Evolutionary conservation across 2,797 vertebrate genomes (phyloP).

Genomic region (Pseudochirops cupreus): DNA sequence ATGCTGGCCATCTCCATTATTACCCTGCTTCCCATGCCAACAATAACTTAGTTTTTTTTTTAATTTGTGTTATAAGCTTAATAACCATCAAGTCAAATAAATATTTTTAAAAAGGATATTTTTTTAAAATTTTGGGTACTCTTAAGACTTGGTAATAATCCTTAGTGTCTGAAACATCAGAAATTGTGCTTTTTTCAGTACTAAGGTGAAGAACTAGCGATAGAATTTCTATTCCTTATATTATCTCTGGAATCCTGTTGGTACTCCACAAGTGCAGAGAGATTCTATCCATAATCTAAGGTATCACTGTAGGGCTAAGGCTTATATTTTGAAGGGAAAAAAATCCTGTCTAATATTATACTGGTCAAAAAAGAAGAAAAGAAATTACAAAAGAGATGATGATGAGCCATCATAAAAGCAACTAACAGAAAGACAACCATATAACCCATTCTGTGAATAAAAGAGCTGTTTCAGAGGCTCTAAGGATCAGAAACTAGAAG

Average conservation of each 20-base stretch:
- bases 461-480: background rate
- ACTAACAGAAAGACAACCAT: background rate
- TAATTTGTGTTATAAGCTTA: background rate
- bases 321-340: background rate
- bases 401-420: background rate
- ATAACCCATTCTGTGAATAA: background rate
- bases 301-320: background rate
- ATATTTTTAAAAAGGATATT: background rate
- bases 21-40: background rate
- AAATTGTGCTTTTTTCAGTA: background rate
- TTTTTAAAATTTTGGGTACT: background rate
- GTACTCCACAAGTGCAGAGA: background rate
- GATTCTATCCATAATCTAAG: background rate
- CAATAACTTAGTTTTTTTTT: background rate
- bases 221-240: background rate
- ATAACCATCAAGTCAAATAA: background rate
- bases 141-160: background rate
- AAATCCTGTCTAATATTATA: background rate
- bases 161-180: background rate
- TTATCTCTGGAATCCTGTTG: background rate
- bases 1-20: background rate
- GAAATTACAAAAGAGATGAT: background rate
- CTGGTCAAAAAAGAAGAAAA: background rate
- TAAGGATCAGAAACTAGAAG: background rate
- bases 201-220: background rate